Conservation (phyloP, 1,140 invertebrate genomes). For the Teleopsis dalmanni region DNA sequence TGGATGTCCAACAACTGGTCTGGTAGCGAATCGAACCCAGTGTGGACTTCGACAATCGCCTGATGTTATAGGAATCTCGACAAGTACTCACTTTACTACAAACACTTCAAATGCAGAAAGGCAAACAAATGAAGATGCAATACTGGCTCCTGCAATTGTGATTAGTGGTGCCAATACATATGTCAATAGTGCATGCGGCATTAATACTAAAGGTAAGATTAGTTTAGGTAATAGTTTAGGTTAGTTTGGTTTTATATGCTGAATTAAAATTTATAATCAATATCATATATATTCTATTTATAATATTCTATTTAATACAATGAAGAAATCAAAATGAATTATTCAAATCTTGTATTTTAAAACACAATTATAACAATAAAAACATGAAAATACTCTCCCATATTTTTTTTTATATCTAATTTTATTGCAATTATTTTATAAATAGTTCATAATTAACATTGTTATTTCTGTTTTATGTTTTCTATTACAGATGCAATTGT, state of each 20-base stretch:
- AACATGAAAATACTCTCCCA: too few relatives aligned
- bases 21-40: slow-evolving; percentile 1
- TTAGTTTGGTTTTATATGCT: too few relatives aligned
- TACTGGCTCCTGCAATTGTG: slow-evolving; percentile 34
- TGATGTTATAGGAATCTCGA: slow-evolving; percentile 31
- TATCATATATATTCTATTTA: too few relatives aligned
- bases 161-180: slow-evolving; percentile 14
- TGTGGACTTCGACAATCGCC: slow-evolving; percentile 30
- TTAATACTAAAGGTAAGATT: slow-evolving; percentile 33
- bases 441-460: neutral
- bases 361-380: too few relatives aligned
- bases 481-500: slow-evolving; percentile 31
- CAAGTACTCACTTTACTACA: slow-evolving; percentile 18
- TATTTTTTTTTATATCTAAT: neutral
- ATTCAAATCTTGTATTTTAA: too few relatives aligned
- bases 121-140: slow-evolving; percentile 16
- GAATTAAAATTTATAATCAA: too few relatives aligned
- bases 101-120: slow-evolving; percentile 16
- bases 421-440: neutral
- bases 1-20: neutral
- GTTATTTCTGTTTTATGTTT: neutral
- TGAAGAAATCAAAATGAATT: too few relatives aligned
- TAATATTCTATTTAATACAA: too few relatives aligned
- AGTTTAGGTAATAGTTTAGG: too few relatives aligned
- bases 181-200: slow-evolving; percentile 19